phyloP scores from a whole-genome alignment of 2,888 invertebrate species.

The Tachina fera region DNA sequence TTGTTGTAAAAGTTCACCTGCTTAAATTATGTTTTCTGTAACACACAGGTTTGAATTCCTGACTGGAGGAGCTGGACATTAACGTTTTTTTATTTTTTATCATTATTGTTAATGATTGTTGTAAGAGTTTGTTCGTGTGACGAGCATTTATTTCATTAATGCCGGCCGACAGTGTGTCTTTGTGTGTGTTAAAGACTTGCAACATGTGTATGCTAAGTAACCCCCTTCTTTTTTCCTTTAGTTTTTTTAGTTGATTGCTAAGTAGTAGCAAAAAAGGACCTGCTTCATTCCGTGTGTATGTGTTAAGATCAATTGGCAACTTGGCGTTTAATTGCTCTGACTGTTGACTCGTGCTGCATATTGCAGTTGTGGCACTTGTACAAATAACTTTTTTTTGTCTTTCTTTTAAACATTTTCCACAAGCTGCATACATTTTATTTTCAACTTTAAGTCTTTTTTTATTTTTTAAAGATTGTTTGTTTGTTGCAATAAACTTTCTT shows the following conservation, averaged over 20 bases:
- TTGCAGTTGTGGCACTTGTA: slow-evolving; percentile 59
- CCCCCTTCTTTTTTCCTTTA: slow-evolving; percentile 44
- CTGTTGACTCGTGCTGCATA: slow-evolving; percentile 69
- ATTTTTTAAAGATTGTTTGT: slow-evolving; percentile 23
- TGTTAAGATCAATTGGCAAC: slow-evolving; percentile 57
- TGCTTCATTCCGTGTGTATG: slow-evolving; percentile 48
- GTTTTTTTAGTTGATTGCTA: slow-evolving; percentile 10
- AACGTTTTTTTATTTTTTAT: slow-evolving; percentile 10
- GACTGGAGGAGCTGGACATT: slow-evolving; percentile 28
- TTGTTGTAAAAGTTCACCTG: slow-evolving; percentile 58
- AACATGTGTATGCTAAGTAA: slow-evolving; percentile 63
- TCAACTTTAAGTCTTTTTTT: neutral
- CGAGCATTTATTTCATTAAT: slow-evolving; percentile 14
- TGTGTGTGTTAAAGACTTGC: slow-evolving; percentile 29
- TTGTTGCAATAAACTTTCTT: slow-evolving; percentile 16
- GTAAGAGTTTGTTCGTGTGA: slow-evolving; percentile 18
- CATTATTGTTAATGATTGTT: slow-evolving; percentile 58
- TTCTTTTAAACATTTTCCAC: slow-evolving; percentile 51
- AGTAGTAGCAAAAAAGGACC: slow-evolving; percentile 54
- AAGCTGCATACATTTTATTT: slow-evolving; percentile 52
- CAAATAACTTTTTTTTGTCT: slow-evolving; percentile 2
- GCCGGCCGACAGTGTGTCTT: slow-evolving; percentile 32
- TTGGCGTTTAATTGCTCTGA: slow-evolving; percentile 66
- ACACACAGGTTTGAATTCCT: slow-evolving; percentile 20
- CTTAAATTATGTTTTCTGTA: slow-evolving; percentile 37